A percentile compares a stretch with the other conserved stretches of the same genome.
Evolutionary conservation across 2,113 vertebrate species (phyloP).

Genomic region (Gambusia affinis): DNA sequence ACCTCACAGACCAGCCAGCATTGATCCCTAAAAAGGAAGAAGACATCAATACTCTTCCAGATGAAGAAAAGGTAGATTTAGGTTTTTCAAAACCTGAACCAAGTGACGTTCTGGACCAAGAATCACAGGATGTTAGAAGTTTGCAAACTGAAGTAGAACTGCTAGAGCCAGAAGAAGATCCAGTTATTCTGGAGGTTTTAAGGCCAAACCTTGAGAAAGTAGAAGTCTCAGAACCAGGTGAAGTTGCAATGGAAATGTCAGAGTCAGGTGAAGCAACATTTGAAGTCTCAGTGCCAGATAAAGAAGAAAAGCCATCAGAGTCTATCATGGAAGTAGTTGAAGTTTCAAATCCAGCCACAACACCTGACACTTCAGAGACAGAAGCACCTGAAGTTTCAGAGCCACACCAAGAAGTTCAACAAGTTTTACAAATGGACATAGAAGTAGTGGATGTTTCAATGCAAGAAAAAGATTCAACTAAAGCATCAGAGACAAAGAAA

Average conservation of each 20-base stretch:
- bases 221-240: neutral
- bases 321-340: neutral
- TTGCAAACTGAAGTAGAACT: constrained; percentile 12
- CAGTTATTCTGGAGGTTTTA: constrained; percentile 4
- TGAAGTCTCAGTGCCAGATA: neutral
- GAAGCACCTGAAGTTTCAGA: neutral
- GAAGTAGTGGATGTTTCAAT: neutral
- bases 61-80: constrained; percentile 17
- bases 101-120: constrained; percentile 5
- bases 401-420: neutral
- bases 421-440: neutral
- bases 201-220: constrained; percentile 15
- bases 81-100: neutral
- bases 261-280: neutral
- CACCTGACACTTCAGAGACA: neutral
- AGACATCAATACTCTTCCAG: constrained; percentile 52
- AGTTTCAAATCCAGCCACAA: neutral
- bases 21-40: constrained; percentile 21
- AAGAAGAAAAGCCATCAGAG: neutral
- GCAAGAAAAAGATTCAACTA: neutral
- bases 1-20: constrained; percentile 49
- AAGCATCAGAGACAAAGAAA: constrained; percentile 2
- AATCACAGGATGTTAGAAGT: constrained; percentile 1
- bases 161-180: constrained; percentile 12
- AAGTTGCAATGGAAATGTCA: neutral